These are phyloP conservation scores for Scaptomyza hsui DNA, from an alignment of 1,140 invertebrate species.

Conservation along the genomic window DNA sequence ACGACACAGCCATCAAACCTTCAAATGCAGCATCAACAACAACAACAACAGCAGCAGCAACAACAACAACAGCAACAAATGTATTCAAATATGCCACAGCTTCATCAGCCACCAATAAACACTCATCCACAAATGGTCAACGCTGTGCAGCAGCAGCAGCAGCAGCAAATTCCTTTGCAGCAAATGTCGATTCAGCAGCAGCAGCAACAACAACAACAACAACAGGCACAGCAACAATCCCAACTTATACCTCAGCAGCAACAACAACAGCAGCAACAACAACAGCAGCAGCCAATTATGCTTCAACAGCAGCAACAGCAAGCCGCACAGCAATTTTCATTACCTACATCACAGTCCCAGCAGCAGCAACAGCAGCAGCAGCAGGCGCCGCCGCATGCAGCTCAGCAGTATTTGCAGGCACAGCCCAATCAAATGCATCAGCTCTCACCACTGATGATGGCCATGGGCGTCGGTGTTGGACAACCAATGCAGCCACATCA, in stretches of 20 bases:
- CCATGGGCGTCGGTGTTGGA: conserved; percentile 10
- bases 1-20: conserved; percentile 36
- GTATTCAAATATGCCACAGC: conserved; percentile 45
- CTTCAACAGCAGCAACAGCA: conserved; percentile 57
- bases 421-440: conserved; percentile 55
- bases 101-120: conserved; percentile 37
- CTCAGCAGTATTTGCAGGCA: conserved; percentile 54
- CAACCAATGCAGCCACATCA: conserved; percentile 52
- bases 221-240: conserved; percentile 41
- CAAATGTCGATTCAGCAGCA: conserved; percentile 43
- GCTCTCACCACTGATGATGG: conserved; percentile 26
- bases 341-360: conserved; percentile 45
- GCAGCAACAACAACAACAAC: conserved; percentile 40
- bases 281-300: conserved; percentile 19
- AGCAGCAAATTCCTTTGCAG: conserved; percentile 44
- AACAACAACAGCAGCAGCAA: conserved; percentile 21
- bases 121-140: conserved; percentile 49
- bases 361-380: conserved; percentile 43
- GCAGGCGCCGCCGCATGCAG: conserved; percentile 16
- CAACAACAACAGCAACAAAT: conserved; percentile 43
- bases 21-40: conserved; percentile 24
- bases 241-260: conserved; percentile 50
- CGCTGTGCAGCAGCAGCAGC: conserved; percentile 52
- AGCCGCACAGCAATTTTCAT: conserved; percentile 54
- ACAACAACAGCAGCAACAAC: conserved; percentile 42